These are phyloP conservation scores for Tineola bisselliella DNA, from an alignment of 2,888 invertebrate genomes.

Conservation along the genomic window DNA sequence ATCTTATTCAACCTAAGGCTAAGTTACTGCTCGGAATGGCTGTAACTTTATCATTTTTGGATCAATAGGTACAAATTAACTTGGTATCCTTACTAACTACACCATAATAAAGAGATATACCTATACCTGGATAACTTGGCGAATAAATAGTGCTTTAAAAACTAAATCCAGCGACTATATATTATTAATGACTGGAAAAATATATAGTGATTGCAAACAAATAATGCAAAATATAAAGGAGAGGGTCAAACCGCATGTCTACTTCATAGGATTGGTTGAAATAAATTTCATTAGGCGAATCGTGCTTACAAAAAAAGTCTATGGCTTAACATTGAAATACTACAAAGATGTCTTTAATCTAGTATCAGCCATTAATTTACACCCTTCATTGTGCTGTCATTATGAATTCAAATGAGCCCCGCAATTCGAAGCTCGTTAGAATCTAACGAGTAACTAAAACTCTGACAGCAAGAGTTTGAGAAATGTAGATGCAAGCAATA, in stretches of 20 bases:
- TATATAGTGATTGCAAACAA: too few relatives aligned
- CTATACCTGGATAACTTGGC: too few relatives aligned
- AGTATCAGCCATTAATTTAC: neutral
- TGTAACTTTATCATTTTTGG: slow-evolving; percentile 5
- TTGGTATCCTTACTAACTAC: neutral
- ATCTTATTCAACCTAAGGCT: slow-evolving; percentile 14
- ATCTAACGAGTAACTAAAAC: neutral
- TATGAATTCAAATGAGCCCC: neutral
- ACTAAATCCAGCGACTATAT: too few relatives aligned
- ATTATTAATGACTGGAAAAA: too few relatives aligned
- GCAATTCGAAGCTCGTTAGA: slow-evolving; percentile 6
- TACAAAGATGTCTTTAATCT: neutral
- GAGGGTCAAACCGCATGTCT: too few relatives aligned
- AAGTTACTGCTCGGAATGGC: neutral
- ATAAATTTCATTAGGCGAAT: too few relatives aligned
- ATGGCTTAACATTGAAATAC: neutral
- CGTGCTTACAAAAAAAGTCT: too few relatives aligned
- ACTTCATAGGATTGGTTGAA: too few relatives aligned
- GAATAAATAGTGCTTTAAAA: too few relatives aligned
- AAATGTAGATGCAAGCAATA: slow-evolving; percentile 13
- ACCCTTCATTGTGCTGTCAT: neutral
- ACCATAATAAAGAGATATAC: too few relatives aligned
- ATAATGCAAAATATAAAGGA: too few relatives aligned
- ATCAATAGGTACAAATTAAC: neutral
- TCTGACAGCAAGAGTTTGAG: neutral